Evolutionary conservation across 1,140 invertebrate genomes (phyloP), one percentile per base, ranked within the genome.

Genomic region (Hetaerina americana): DNA sequence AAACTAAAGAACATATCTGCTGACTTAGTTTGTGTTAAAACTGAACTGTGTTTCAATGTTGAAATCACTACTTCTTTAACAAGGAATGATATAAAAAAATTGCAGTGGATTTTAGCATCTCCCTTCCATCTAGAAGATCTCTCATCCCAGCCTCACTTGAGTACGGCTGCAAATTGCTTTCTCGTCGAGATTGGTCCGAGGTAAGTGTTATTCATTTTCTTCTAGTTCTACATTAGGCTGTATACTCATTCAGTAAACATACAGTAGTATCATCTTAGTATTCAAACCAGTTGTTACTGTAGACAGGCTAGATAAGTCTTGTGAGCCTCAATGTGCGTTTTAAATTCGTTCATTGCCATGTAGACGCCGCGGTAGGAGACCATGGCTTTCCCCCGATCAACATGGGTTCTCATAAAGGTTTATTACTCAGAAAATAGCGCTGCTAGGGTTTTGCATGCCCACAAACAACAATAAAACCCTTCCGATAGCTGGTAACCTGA

Each of bases 1-100:
- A 31, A 73, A 49, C 69, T 80, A 27, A 70, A 75, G 27, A 73
- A 75, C 24, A 5, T 76, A 10, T 73, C 75, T 24, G 70, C 76
- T 0, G 22, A 72, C 12, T 75, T 90, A 2, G 76, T 73, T 70
- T 76, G 80, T 57, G 74, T 93, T 15, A 81, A 86, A 70, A 88
- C 90, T 40, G 92, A 95, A 83, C 80, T 88, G 27, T 94, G 92
- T 81, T 94, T 89, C 80, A 91, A 94, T 78, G 82, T 95, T 71
- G 87, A 91, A 79, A 78, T 86, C 24, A 80, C 79, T 70, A 81
- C 85, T 77, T 80, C 77, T 28, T 75, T 89, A 66, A 83, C 79
- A 24, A 77, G 84, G 40, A 77, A 86, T 72, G 84, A 89, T 77
- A 78, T 84, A 27, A 80, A 84, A 70, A 83, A 87, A 70, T 77